Evolutionary conservation across 2,797 vertebrate genomes (phyloP), one percentile per base, ranked within the genome.

Genomic region (Coracias cyanogaster): DNA sequence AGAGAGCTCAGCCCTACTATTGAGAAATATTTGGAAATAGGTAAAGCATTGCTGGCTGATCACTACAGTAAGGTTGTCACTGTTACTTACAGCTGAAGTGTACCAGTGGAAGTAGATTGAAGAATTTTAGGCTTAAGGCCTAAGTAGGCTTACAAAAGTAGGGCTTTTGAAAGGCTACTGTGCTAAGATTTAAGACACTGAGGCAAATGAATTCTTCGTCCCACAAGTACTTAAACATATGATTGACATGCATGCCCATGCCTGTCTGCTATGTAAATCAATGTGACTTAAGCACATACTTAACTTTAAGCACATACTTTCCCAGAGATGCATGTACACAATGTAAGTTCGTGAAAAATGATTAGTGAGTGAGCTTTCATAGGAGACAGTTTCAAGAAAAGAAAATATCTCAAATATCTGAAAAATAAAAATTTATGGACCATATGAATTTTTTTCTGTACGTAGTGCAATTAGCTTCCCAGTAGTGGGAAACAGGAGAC

Each of bases 21-120:
- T 86, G 79, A 96, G 65, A 96, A 97, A 94, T 61, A 77, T 5
- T 57, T 9, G 14, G 54, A 79, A 93, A 69, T 2, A 74, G 46
- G 66, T 84, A 70, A 86, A 84, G 52, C 24, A 20, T 9, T 60
- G 43, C 28, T 69, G 58, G 37, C 31, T 60, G 39, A 93, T 33
- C 14, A 48, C 14, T 48, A 51, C 16, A 52, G 6, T 55, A 52
- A 61, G 26, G 4, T 43, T 55, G 31, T 33, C 33, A 35, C 51
- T 43, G 9, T 13, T 80, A 35, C 31, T 65, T 67, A 45, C 46
- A 57, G 26, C 39, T 57, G 26, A 84, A 90, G 31, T 9, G 22
- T 21, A 51, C 10, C 26, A 31, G 18, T 20, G 24, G 49, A 86
- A 90, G 46, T 3, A 41, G 46, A 84, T 1, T 52, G 66, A 86